Base-by-base conservation (phyloP, 2,797 vertebrate species). In the Basileuterus tristriatus region DNA sequence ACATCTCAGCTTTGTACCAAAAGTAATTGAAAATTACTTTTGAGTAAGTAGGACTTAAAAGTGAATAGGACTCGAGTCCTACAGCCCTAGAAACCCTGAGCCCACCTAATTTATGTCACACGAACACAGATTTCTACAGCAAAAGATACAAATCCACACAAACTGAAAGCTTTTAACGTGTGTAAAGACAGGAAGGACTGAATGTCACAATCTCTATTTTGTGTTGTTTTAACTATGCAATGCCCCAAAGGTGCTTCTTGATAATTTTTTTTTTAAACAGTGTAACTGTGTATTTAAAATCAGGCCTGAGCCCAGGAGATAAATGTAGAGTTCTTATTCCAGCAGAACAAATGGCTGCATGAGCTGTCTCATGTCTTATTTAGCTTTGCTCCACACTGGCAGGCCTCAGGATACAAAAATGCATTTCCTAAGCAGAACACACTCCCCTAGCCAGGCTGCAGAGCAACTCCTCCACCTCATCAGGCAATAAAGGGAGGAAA, bases 291-390 rank as follows among this genome's bases (percentile, higher is more conserved):
- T 83, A 89, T 75, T 95, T 88, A 93, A 88, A 44, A 88, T 39
- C 17, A 91, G 72, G 92, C 41, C 22, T 55, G 44, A 86, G 76
- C 43, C 89, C 69, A 90, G 62, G 81, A 95, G 62, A 96, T 55
- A 62, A 93, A 88, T 5, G 58, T 46, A 63, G 3, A 76, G 69
- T 2, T 74, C 44, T 76, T 53, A 77, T 24, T 63, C 69, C 86
- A 72, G 58, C 44, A 89, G 87, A 93, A 95, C 72, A 87, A 95
- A 83, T 39, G 65, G 43, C 71, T 87, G 37, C 16, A 72, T 27
- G 87, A 90, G n/a, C 69, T 65, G 36, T 20, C 53, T 62, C 53
- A 29, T 17, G 17, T 58, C 53, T 69, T 32, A 43, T 22, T 71
- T 32, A 44, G 72, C 67, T 82, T 63, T 79, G 63, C 63, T 80